Conservation (phyloP, 2,888 invertebrate species). For the Drosophila cracens region DNA sequence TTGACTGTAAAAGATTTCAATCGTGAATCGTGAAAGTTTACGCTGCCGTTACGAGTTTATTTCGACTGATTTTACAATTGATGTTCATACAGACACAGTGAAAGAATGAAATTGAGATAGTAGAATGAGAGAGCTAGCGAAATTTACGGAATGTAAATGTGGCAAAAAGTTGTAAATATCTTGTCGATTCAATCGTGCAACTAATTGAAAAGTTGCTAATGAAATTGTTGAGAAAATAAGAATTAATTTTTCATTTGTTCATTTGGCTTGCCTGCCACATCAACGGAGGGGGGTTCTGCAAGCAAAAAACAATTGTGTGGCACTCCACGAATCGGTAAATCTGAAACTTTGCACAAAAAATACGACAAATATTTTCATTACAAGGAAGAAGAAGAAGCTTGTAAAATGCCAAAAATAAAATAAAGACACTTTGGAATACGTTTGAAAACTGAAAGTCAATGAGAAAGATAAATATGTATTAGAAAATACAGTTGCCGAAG, state of each 20-base stretch:
- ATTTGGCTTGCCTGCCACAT: neutral
- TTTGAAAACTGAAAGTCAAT: neutral
- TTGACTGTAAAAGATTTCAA: conserved; percentile 82
- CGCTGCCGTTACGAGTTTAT: conserved; percentile 63
- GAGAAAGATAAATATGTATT: neutral
- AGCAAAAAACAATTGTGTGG: neutral
- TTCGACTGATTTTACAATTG: conserved; percentile 78
- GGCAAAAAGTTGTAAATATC: conserved; percentile 69
- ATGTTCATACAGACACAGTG: conserved; percentile 63
- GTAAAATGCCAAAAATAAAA: neutral
- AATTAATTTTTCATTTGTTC: conserved; percentile 42
- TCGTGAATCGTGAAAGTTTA: conserved; percentile 80
- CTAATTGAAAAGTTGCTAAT: conserved; percentile 78
- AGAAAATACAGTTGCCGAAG: neutral
- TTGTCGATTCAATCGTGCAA: conserved; percentile 78
- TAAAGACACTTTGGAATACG: neutral
- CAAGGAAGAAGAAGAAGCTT: neutral
- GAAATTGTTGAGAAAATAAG: conserved; percentile 68
- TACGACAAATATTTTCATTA: neutral
- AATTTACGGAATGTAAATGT: conserved; percentile 28
- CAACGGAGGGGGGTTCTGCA: neutral
- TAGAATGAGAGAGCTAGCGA: neutral
- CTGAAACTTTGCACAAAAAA: neutral
- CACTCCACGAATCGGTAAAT: neutral
- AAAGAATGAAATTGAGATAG: neutral